A percentile compares a stretch with the other conserved stretches of the same genome.
Evolutionary conservation across 2,888 invertebrate species (phyloP).

Genomic region (Orgyia antiqua): DNA sequence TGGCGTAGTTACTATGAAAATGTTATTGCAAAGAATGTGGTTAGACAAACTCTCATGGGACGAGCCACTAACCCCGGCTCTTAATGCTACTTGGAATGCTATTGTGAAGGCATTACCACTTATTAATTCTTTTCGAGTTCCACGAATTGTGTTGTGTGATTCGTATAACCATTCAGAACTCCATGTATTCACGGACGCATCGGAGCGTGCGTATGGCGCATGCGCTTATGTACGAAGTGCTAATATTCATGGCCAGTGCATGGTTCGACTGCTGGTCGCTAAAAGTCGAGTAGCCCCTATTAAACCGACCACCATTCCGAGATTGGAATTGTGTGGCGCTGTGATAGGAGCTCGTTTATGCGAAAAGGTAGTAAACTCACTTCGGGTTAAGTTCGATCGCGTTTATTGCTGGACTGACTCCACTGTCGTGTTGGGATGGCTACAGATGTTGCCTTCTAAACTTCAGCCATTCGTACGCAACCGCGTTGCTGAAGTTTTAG

Average conservation of each 20-base stretch:
- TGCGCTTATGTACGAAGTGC: neutral
- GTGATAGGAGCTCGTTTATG: neutral
- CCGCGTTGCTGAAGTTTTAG: neutral
- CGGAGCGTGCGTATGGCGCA: no score
- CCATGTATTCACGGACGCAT: no score
- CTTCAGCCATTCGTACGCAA: no score
- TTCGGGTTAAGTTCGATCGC: neutral
- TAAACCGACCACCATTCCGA: neutral
- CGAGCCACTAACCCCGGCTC: constrained; percentile 6
- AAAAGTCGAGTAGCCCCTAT: neutral
- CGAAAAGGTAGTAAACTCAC: neutral
- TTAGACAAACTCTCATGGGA: constrained; percentile 22
- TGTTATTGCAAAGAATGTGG: constrained; percentile 24
- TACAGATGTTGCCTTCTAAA: no score
- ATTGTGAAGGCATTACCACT: neutral
- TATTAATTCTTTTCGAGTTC: neutral
- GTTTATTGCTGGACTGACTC: no score
- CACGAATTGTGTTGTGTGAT: neutral
- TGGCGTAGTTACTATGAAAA: constrained; percentile 18
- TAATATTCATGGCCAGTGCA: neutral
- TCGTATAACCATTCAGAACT: neutral
- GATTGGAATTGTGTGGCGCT: no score
- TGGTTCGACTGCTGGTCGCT: neutral
- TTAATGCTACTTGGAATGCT: neutral
- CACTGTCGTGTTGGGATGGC: no score